phyloP scores from a whole-genome alignment of 1,140 invertebrate species.

The Ephestia elutella region DNA sequence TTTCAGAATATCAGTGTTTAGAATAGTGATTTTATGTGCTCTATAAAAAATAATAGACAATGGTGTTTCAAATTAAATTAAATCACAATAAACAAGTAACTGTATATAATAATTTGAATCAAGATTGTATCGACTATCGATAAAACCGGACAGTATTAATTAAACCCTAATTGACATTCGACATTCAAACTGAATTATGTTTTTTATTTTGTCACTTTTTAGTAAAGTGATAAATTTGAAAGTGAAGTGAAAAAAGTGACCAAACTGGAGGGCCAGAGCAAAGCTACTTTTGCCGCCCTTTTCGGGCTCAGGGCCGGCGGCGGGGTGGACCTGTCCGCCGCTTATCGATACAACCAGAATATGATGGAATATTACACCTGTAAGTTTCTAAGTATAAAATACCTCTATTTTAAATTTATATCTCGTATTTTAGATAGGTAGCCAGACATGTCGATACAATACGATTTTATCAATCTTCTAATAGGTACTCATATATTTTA shows the following conservation, averaged over 20 bases:
- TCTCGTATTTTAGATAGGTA: too few relatives aligned
- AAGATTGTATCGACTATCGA: constrained; percentile 10
- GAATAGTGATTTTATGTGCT: background rate
- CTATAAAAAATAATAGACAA: background rate
- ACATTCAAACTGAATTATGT: constrained; percentile 23
- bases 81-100: background rate
- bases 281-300: constrained; percentile 72
- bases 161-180: constrained; percentile 5
- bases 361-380: constrained; percentile 99
- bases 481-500: too few relatives aligned
- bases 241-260: constrained; percentile 34
- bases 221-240: constrained; percentile 14
- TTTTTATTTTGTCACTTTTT: constrained; percentile 14
- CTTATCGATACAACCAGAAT: constrained; percentile 96
- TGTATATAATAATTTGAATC: background rate
- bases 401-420: too few relatives aligned
- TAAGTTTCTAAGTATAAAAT: constrained; percentile 75
- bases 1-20: too few relatives aligned
- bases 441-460: too few relatives aligned
- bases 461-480: too few relatives aligned
- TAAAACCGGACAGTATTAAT: constrained; percentile 5
- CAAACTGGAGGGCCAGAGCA: constrained; percentile 72
- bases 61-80: background rate
- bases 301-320: constrained; percentile 71
- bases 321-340: constrained; percentile 90